Evolutionary conservation across 2,888 invertebrate species (phyloP), one percentile per base, ranked within the genome.

Genomic region (Zaprionus lineosus): DNA sequence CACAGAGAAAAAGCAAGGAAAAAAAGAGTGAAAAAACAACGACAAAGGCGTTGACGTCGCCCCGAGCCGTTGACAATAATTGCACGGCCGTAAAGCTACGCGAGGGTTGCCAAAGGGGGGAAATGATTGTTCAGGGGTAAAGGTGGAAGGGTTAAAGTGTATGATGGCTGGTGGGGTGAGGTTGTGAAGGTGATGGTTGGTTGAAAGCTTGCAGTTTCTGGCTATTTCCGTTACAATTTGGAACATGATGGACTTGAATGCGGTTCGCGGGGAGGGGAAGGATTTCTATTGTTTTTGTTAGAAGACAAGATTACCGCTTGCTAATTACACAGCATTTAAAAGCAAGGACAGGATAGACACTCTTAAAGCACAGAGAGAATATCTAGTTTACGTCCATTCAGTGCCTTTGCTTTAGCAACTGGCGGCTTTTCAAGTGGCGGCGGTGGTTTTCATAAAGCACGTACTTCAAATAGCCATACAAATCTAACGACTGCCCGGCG

Each of bases 391-490:
- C n/a, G n/a, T n/a, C 6, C 40, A 9, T 26, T 56, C 31, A 41
- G 26, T 65, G 53, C 59, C 66, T 40, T 2, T 40, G 36, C 5
- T n/a, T n/a, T 16, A 19, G 41, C 18, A 9, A 14, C 24, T 18
- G 33, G 14, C 31, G 34, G 37, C 28, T 36, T 19, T 40, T 43
- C 43, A 29, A 52, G 43, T 52, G 43, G 48, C 24, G 11, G 28
- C 18, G 51, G 43, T 11, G 33, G 39, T 21, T 21, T 40, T 52
- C 55, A 29, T 75, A 60, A 65, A 64, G 84, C 84, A 78, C 78
- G 84, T 82, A 74, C 84, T 84, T 48, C 34, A 70, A 81, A 74
- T 84, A 78, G 48, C 33, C 71, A 59, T 62, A 69, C 36, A 74
- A 52, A 71, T 50, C 51, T 48, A 57, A 58, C 50, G 61, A 46